Conservation (phyloP, 2,797 vertebrate genomes). For the Bradypus variegatus region DNA sequence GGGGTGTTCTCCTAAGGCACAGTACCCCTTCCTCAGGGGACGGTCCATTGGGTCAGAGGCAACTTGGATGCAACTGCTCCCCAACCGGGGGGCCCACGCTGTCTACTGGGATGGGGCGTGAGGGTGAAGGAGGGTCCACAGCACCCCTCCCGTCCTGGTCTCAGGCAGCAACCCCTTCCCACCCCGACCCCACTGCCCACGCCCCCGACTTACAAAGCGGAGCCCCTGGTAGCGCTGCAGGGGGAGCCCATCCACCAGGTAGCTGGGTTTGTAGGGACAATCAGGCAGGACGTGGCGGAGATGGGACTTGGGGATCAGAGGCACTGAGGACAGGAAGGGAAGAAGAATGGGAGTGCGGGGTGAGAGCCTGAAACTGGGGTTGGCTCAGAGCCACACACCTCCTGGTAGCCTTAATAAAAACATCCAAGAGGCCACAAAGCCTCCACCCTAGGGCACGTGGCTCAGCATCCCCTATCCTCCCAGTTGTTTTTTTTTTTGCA, state of each 20-base stretch:
- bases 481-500: not conserved
- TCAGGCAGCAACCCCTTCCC: not conserved
- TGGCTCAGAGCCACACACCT: not conserved
- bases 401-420: not conserved
- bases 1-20: not conserved
- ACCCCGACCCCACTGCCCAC: not conserved
- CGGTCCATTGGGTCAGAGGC: no score
- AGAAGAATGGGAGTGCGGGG: not conserved
- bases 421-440: not conserved
- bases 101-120: not conserved
- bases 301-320: constrained; percentile 76
- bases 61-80: not conserved
- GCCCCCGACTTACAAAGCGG: constrained; percentile 84
- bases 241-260: constrained; percentile 81
- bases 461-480: not conserved
- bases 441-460: not conserved
- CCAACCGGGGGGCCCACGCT: not conserved
- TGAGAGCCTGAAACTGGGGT: no score
- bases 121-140: not conserved
- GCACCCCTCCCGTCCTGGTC: not conserved
- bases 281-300: constrained; percentile 81
- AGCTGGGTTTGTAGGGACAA: constrained; percentile 90
- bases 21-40: not conserved
- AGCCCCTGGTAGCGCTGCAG: constrained; percentile 93
- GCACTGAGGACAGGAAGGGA: constrained; percentile 75